A percentile compares a stretch with the other conserved stretches of the same genome.
These are phyloP conservation scores for Eupelmus urozonus DNA, from an alignment of 2,888 invertebrate species.

Conservation along the genomic window DNA sequence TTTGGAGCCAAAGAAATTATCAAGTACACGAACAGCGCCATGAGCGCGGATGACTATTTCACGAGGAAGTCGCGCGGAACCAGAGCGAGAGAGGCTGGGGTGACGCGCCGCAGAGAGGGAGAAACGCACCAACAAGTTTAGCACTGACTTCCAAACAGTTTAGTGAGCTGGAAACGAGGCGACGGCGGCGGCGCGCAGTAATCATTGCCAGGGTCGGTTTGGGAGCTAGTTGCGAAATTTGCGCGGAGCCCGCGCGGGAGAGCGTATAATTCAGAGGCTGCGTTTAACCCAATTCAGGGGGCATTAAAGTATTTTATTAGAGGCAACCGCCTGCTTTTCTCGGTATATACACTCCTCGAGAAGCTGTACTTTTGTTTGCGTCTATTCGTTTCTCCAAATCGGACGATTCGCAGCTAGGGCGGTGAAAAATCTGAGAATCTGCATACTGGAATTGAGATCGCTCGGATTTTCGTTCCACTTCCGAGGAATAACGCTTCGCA, in stretches of 20 bases:
- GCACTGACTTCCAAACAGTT: conserved; percentile 44
- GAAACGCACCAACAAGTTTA: conserved; percentile 37
- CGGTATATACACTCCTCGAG: too few species aligned
- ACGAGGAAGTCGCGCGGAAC: neutral
- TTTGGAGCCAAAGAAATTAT: neutral
- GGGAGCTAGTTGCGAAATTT: conserved; percentile 36
- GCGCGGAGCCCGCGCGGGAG: neutral
- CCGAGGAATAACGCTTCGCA: too few species aligned
- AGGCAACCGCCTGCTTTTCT: too few species aligned
- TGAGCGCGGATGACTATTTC: neutral
- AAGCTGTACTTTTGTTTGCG: too few species aligned
- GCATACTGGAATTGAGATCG: too few species aligned
- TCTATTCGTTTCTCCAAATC: too few species aligned
- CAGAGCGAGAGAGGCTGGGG: neutral
- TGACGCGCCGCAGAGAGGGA: conserved; percentile 4
- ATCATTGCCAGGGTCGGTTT: conserved; percentile 53
- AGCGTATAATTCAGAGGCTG: conserved; percentile 14
- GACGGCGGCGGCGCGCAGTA: neutral
- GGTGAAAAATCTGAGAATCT: too few species aligned
- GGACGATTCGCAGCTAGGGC: too few species aligned
- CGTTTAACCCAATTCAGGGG: conserved; percentile 28
- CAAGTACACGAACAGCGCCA: neutral
- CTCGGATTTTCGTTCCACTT: too few species aligned
- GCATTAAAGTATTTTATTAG: too few species aligned
- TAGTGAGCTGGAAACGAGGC: conserved; percentile 46